These are phyloP conservation scores for Luidia sarsii DNA, from an alignment of 53 echinoderm and acorn worm species.

Conservation along the genomic window DNA sequence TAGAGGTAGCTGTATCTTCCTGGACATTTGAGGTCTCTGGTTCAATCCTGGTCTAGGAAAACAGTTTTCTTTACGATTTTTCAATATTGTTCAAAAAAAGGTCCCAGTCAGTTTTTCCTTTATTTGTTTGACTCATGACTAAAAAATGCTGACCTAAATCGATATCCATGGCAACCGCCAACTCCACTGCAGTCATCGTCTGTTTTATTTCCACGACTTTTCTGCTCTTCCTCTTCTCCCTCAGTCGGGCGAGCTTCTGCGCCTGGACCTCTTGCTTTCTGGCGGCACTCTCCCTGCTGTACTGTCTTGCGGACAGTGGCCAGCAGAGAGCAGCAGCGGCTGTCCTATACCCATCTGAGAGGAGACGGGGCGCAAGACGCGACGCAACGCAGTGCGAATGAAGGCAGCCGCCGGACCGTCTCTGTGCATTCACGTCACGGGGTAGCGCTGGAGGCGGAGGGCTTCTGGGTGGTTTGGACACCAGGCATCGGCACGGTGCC, in stretches of 20 bases:
- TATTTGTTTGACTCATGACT: too few species aligned
- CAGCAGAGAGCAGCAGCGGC: background rate
- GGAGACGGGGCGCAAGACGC: background rate
- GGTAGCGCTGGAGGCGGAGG: background rate
- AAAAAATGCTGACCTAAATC: constrained; percentile 41
- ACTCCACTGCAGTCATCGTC: constrained; percentile 39
- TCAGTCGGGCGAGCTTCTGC: constrained; percentile 1
- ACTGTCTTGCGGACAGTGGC: background rate
- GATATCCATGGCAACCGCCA: constrained; percentile 51
- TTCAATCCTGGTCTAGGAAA: too few species aligned
- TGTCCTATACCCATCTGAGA: background rate
- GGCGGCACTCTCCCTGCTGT: constrained; percentile 9
- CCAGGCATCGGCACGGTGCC: too few species aligned
- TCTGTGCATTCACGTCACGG: background rate
- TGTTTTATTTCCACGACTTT: constrained; percentile 57
- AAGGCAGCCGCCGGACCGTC: background rate
- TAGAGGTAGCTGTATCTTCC: too few species aligned
- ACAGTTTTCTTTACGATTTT: too few species aligned
- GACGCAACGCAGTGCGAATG: background rate
- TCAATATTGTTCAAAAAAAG: too few species aligned
- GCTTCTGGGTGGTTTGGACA: too few species aligned
- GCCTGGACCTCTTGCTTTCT: background rate
- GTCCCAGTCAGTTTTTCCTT: too few species aligned
- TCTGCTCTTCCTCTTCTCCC: constrained; percentile 38
- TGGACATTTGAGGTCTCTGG: too few species aligned